phyloP scores from a whole-genome alignment of 2,888 invertebrate genomes.

The Meganola albula region DNA sequence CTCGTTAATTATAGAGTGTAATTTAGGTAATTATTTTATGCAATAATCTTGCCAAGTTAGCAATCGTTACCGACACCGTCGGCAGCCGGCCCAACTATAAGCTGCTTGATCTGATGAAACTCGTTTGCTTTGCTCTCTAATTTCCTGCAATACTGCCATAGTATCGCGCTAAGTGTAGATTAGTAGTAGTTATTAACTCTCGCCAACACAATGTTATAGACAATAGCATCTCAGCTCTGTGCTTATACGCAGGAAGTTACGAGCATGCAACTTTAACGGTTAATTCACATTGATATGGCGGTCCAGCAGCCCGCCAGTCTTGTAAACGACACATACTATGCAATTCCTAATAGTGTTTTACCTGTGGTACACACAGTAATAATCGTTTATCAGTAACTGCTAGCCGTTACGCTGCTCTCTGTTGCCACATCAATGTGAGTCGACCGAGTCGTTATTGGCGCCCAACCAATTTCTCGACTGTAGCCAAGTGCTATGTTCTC shows the following conservation, averaged over 20 bases:
- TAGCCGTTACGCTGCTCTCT: no score
- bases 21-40: no score
- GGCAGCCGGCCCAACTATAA: constrained; percentile 43
- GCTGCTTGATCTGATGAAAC: constrained; percentile 62
- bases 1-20: no score
- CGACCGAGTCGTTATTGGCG: constrained; percentile 21
- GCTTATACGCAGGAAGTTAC: constrained; percentile 53
- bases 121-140: constrained; percentile 60
- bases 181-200: constrained; percentile 34
- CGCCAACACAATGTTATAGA: constrained; percentile 35
- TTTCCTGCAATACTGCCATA: constrained; percentile 68
- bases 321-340: no score
- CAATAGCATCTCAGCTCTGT: constrained; percentile 33
- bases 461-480: constrained; percentile 20
- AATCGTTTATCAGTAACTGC: no score
- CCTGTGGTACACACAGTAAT: no score
- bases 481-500: constrained; percentile 21
- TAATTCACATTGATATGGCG: no score
- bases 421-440: constrained; percentile 10
- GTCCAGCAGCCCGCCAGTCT: no score
- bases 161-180: constrained; percentile 51
- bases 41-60: constrained; percentile 34
- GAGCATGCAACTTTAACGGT: constrained; percentile 42
- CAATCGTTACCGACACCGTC: constrained; percentile 8
- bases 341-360: no score